These are phyloP conservation scores for Bombus ignitus DNA, from an alignment of 1,140 invertebrate genomes.

Conservation along the genomic window DNA sequence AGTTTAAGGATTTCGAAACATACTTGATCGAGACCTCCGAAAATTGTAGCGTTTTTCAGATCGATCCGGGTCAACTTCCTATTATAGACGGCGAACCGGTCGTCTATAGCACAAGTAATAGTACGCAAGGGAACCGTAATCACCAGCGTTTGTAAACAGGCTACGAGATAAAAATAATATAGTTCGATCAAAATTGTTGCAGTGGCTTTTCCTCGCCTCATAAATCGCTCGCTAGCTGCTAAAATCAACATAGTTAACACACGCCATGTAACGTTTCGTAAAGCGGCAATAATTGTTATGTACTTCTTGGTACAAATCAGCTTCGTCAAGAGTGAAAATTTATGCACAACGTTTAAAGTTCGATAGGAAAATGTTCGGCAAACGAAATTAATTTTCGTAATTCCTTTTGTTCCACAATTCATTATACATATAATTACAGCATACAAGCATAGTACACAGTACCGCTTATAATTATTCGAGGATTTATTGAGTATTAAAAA, in stretches of 20 bases:
- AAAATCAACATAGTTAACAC: neutral
- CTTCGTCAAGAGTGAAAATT: neutral
- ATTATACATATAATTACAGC: neutral
- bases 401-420: neutral
- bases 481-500: neutral
- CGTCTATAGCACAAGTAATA: constrained; percentile 30
- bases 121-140: constrained; percentile 36
- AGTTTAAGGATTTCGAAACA: constrained; percentile 29
- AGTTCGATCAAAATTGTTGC: constrained; percentile 18
- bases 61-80: constrained; percentile 65
- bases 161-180: constrained; percentile 56
- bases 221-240: neutral
- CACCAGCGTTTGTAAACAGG: constrained; percentile 32
- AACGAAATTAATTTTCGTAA: neutral
- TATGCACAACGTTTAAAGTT: neutral
- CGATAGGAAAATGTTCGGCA: neutral
- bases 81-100: constrained; percentile 49
- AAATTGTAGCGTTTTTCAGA: constrained; percentile 51
- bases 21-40: constrained; percentile 31
- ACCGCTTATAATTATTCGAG: neutral
- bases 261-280: neutral
- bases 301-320: neutral
- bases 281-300: neutral
- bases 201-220: neutral
- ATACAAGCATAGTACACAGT: neutral